Base-by-base conservation (phyloP, 2,797 vertebrate genomes). In the Coracias cyanogaster region DNA sequence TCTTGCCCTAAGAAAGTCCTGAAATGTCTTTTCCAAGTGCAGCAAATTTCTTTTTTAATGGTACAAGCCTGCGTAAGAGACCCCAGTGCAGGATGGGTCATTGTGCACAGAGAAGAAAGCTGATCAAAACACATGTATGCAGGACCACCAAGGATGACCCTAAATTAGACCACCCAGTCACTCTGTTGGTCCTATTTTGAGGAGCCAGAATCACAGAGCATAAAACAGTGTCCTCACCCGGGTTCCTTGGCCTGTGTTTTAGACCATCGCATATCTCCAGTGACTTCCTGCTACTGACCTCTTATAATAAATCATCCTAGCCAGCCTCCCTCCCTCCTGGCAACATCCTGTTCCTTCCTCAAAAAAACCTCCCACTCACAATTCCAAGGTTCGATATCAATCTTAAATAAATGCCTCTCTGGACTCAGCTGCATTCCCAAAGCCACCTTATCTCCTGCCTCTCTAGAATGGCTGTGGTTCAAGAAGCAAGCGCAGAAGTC, bases 331-430 rank as follows among this genome's bases (percentile, higher is more conserved):
- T 96, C 82, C 74, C 94, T 92, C 95, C 94, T 97, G 97, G 94
- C 96, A 95, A 96, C 97, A 98, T 98, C 97, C 97, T 98, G 97
- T 91, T 89, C 93, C 96, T 95, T 90, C 94, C 92, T 93, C 88
- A 80, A 89, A 93, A 85, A 76, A 52, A 67, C 69, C 96, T 96
- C 97, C 97, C 96, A 96, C 95, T 96, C 80, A 90, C 95, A 96
- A 92, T 97, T 96, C 96, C 96, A 92, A 94, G 82, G 91, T 73
- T 94, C 1, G 97, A 98, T 98, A 98, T 93, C 82, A 91, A 98
- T 98, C 97, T 98, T 97, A 97, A 96, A 96, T 94, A 98, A 98
- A 97, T 87, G 95, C 79, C 94, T 96, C 91, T 86, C 83, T 65
- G 71, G 86, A 67, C 82, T 76, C 90, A 57, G 87, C 67, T 90